phyloP scores from a whole-genome alignment of 2,113 vertebrate species.

The Neomonachus schauinslandi region DNA sequence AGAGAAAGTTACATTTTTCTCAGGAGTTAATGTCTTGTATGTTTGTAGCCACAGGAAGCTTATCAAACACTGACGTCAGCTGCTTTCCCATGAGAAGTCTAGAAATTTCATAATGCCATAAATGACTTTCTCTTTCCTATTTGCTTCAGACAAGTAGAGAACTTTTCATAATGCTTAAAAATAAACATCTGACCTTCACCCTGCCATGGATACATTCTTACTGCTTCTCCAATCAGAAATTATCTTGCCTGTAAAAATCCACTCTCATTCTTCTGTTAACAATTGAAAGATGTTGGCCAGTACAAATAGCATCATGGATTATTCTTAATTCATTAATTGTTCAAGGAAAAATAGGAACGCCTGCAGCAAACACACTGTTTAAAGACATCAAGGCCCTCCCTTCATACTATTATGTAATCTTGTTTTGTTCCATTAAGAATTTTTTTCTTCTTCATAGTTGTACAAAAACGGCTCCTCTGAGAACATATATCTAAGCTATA shows the following conservation, averaged over 20 bases:
- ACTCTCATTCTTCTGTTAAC: neutral
- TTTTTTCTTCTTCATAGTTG: neutral
- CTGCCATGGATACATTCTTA: constrained; percentile 4
- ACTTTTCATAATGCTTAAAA: constrained; percentile 59
- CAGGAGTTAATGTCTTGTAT: neutral
- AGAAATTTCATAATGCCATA: constrained; percentile 47
- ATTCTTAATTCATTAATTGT: neutral
- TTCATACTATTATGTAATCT: constrained; percentile 1
- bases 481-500: neutral
- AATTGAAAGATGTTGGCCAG: neutral
- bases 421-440: neutral
- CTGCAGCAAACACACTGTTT: neutral
- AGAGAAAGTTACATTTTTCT: neutral
- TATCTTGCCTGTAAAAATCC: constrained; percentile 41
- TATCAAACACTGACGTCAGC: constrained; percentile 54
- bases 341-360: neutral
- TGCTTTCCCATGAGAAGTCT: constrained; percentile 71
- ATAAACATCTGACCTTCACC: constrained; percentile 54
- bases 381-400: neutral
- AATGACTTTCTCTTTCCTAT: constrained; percentile 56
- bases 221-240: constrained; percentile 41
- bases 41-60: neutral
- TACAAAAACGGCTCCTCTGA: neutral
- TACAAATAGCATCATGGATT: neutral
- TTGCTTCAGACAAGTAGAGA: constrained; percentile 61